Conservation (phyloP, 2,888 invertebrate species). For the Chalcis sispes region DNA sequence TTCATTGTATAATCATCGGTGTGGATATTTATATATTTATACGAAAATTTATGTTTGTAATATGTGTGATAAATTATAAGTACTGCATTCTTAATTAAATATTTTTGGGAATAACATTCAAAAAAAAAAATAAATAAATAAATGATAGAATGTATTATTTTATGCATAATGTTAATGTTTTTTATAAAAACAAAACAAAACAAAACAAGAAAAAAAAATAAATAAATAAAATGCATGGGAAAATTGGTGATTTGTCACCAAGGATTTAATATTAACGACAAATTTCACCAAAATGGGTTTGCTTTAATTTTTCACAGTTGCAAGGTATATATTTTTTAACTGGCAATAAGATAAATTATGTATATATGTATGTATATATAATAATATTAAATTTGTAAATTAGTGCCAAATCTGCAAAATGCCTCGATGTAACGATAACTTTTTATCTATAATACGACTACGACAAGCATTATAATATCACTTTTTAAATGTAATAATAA, state of each 20-base stretch:
- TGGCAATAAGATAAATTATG: constrained; percentile 16
- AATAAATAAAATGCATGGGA: constrained; percentile 17
- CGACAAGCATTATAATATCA: constrained; percentile 22
- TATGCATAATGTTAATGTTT: background rate
- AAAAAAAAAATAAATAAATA: background rate
- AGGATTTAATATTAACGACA: constrained; percentile 3
- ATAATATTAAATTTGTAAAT: constrained; percentile 20
- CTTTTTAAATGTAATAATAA: background rate
- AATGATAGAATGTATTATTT: background rate
- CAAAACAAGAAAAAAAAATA: background rate
- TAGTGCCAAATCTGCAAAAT: constrained; percentile 65
- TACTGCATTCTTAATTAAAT: constrained; percentile 33
- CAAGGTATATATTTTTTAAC: constrained; percentile 5
- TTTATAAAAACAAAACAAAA: background rate
- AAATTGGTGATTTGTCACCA: constrained; percentile 22
- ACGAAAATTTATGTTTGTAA: background rate
- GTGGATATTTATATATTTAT: no score
- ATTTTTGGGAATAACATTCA: constrained; percentile 28
- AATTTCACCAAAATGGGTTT: background rate
- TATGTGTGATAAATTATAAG: no score
- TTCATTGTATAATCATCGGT: background rate
- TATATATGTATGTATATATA: background rate
- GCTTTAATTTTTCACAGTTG: background rate
- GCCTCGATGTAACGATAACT: constrained; percentile 51
- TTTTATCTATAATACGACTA: constrained; percentile 19